Percentiles rank a stretch among this genome's conserved stretches.
These are phyloP conservation scores for Corapipo altera DNA, from an alignment of 2,113 vertebrate species.

Conservation along the genomic window DNA sequence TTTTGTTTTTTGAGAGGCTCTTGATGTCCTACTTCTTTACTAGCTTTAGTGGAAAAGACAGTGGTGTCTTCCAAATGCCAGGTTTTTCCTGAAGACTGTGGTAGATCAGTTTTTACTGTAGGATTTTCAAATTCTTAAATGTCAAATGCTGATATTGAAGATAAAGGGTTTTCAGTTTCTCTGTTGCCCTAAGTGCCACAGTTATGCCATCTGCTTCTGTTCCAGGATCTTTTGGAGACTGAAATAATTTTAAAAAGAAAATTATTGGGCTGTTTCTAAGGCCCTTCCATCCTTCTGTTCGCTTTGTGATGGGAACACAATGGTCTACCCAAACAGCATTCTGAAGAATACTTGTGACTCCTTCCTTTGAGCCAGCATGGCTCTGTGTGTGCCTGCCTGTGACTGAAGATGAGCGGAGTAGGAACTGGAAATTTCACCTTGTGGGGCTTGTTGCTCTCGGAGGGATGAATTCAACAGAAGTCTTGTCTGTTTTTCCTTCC, in stretches of 20 bases:
- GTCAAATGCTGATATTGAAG: neutral
- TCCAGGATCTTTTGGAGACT: neutral
- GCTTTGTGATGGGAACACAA: neutral
- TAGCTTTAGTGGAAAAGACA: neutral
- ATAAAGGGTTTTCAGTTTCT: neutral
- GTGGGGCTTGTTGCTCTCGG: neutral
- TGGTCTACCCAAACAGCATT: neutral
- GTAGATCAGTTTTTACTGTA: neutral
- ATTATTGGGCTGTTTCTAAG: neutral
- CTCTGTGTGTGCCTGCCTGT: neutral
- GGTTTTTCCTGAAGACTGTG: neutral
- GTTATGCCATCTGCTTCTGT: neutral
- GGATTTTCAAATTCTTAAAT: neutral
- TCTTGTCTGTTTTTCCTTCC: neutral
- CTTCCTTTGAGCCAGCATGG: neutral
- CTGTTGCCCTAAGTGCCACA: neutral
- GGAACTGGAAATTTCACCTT: neutral
- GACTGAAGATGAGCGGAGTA: neutral
- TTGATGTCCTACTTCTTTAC: neutral
- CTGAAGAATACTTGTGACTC: neutral
- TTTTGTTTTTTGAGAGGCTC: neutral
- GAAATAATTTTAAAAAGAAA: neutral
- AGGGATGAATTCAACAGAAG: neutral
- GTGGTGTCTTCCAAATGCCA: neutral
- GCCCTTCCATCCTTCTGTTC: neutral